These are phyloP conservation scores for Phania funesta DNA, from an alignment of 2,888 invertebrate genomes.

Conservation along the genomic window DNA sequence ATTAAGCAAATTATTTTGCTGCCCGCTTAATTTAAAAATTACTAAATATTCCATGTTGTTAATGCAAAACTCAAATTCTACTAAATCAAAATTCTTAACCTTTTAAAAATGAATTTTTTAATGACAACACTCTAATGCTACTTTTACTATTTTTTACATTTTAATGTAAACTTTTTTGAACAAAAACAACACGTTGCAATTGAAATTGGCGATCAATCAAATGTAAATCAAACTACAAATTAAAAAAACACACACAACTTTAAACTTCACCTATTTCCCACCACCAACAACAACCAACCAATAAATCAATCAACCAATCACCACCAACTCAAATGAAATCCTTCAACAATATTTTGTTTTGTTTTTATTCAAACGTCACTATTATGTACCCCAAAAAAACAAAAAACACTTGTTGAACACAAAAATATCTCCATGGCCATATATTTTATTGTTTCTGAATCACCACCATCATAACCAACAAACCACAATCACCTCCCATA, in stretches of 20 bases:
- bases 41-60: slow-evolving; percentile 55
- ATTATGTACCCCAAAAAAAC: slow-evolving; percentile 9
- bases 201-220: slow-evolving; percentile 69
- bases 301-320: slow-evolving; percentile 65
- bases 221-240: slow-evolving; percentile 70
- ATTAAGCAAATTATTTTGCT: slow-evolving; percentile 48
- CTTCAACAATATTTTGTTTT: slow-evolving; percentile 47
- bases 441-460: slow-evolving; percentile 30
- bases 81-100: slow-evolving; percentile 32
- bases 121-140: slow-evolving; percentile 75
- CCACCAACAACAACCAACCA: slow-evolving; percentile 63
- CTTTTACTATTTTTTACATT: slow-evolving; percentile 75
- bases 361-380: slow-evolving; percentile 38
- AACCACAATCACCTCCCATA: slow-evolving; percentile 64
- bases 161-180: slow-evolving; percentile 63
- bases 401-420: slow-evolving; percentile 33
- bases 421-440: slow-evolving; percentile 37
- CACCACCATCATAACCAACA: slow-evolving; percentile 62
- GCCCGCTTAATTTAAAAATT: slow-evolving; percentile 48
- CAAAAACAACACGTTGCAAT: slow-evolving; percentile 58
- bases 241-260: slow-evolving; percentile 60
- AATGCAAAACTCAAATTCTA: slow-evolving; percentile 37
- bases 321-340: slow-evolving; percentile 67
- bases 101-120: slow-evolving; percentile 46
- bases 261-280: slow-evolving; percentile 59